Percentiles rank a stretch among this genome's conserved stretches.
Evolutionary conservation across 2,113 vertebrate genomes (phyloP).

Genomic region (Lophochroa leadbeateri): DNA sequence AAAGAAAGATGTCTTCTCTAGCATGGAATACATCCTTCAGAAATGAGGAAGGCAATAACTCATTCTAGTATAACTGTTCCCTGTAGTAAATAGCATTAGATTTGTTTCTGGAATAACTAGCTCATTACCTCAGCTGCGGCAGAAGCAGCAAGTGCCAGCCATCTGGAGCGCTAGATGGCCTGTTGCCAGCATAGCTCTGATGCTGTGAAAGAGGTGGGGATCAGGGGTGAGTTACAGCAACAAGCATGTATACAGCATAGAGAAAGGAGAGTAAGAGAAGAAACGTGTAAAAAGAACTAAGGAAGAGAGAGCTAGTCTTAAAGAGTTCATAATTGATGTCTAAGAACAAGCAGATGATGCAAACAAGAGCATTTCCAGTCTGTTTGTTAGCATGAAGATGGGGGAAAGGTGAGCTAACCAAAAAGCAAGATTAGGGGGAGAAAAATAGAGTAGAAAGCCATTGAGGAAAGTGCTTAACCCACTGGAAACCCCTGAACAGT

Average conservation of each 20-base stretch:
- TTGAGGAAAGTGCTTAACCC: background rate
- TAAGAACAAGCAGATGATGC: background rate
- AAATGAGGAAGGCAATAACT: background rate
- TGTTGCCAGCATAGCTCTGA: background rate
- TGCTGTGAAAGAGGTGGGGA: background rate
- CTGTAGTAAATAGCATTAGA: background rate
- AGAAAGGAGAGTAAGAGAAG: background rate
- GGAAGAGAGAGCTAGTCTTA: background rate
- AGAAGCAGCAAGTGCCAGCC: conserved; percentile 47
- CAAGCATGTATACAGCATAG: background rate
- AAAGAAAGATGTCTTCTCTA: background rate
- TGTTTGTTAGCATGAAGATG: background rate
- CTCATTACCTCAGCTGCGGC: background rate
- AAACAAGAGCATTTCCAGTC: background rate
- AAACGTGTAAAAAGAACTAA: background rate
- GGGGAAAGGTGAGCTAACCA: background rate
- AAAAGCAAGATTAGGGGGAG: rapidly evolving
- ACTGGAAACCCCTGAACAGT: background rate
- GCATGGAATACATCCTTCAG: background rate
- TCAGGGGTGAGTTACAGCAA: background rate
- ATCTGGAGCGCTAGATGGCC: conserved; percentile 42
- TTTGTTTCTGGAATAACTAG: background rate
- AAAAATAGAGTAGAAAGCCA: rapidly evolving
- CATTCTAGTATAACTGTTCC: background rate
- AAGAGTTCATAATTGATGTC: background rate